Base-by-base conservation (phyloP, 1,140 invertebrate genomes). In the Cyclina sinensis region DNA sequence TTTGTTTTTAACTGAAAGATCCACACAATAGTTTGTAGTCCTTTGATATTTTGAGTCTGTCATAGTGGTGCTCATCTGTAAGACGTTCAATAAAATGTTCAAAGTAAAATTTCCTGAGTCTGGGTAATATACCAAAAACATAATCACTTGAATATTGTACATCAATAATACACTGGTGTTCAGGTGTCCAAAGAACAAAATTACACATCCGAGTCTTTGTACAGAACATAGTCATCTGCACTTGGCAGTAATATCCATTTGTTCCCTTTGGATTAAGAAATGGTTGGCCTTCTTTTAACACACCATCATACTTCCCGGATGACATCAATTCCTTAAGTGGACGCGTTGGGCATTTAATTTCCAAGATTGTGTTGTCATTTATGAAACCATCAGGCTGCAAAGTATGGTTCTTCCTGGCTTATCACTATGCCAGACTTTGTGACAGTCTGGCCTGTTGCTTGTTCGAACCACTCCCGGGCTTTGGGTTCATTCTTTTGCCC, bases 401-500 rank as follows among this genome's bases (percentile, higher is more conserved):
- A 1, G 27, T 54, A 79, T 1, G 76, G 76, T 14, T 79, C 76
- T 9, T 79, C 27, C 27, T 51, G 2, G 9, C 27, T 24, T 4
- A 79, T 37, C 7, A 16, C 16, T n/a, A 79, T 21, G 4, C 76
- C 76, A 30, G 1, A 54, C 16, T 51, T 12, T 4, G 4, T 1
- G 1, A 79, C 48, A 3, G 43, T 79, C 11, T 27, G 2, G 4
- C 48, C 48, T 21, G 46, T 30, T 35, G 18, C 43, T 12, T 37
- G 7, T 59, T 24, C n/a, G 54, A 46, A 79, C 76, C 76, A 79
- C 21, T 24, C 46, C n/a, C 76, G 2, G 11, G 76, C 76, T 12
- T 54, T 24, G 2, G 76, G 76, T 35, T 79, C 76, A 57, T 9
- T 54, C 76, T 79, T 79, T 27, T 79, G 76, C 1, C 76, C 76